Conservation (phyloP, 2,113 vertebrate genomes). For the Rhabdomys dilectus region DNA sequence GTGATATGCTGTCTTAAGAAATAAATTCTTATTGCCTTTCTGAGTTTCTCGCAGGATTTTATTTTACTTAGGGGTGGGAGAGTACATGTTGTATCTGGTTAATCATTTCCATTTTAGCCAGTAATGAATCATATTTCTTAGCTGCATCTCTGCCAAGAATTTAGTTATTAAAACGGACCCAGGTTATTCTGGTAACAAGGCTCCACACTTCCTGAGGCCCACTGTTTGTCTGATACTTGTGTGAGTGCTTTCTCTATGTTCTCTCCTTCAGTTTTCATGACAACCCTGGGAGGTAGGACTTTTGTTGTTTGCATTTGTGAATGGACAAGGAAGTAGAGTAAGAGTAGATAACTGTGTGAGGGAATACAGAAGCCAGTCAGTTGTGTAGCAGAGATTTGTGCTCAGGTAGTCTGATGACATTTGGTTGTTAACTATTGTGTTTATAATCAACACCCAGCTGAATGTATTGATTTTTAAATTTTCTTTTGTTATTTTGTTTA, state of each 20-base stretch:
- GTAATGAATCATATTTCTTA: background rate
- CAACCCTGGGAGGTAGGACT: background rate
- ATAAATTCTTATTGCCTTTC: background rate
- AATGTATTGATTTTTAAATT: background rate
- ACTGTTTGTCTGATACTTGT: accelerated
- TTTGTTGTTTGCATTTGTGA: background rate
- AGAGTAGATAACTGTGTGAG: background rate
- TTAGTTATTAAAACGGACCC: background rate
- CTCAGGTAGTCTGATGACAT: background rate
- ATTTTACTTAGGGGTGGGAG: background rate
- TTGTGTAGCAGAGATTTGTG: background rate
- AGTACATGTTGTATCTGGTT: background rate
- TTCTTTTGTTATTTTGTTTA: background rate
- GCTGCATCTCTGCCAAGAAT: background rate
- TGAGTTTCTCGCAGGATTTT: background rate
- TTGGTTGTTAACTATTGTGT: background rate
- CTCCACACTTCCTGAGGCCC: accelerated
- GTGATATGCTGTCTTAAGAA: background rate
- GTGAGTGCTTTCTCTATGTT: accelerated
- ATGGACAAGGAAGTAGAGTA: background rate
- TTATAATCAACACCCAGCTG: background rate
- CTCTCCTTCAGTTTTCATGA: accelerated
- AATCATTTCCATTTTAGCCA: constrained; percentile 19
- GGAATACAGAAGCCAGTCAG: background rate
- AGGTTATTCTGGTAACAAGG: background rate